phyloP scores from a whole-genome alignment of 35 echinoderm and acorn worm species.

The Acanthaster planci region DNA sequence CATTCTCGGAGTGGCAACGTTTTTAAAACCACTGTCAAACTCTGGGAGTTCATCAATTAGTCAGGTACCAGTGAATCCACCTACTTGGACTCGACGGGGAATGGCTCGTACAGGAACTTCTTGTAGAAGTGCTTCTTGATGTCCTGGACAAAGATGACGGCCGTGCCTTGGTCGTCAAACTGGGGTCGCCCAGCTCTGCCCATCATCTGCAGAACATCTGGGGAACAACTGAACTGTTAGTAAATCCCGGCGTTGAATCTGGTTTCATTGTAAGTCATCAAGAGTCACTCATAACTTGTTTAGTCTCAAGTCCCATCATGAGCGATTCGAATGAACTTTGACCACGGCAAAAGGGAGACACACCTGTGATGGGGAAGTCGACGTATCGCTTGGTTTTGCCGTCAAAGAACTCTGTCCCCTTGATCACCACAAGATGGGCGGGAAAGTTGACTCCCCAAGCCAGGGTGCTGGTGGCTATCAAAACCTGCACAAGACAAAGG shows the following conservation, averaged over 20 bases:
- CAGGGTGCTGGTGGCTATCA: slow-evolving; percentile 97
- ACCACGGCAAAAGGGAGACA: neutral
- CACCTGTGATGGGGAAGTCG: slow-evolving; percentile 98
- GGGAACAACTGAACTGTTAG: neutral
- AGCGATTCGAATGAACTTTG: too few species aligned
- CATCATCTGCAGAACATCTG: slow-evolving; percentile 99
- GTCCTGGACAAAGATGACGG: slow-evolving; percentile 95
- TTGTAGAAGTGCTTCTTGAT: slow-evolving; percentile 99
- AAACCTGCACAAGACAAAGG: slow-evolving; percentile 54
- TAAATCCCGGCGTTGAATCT: too few species aligned
- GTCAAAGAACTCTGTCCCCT: slow-evolving; percentile 99
- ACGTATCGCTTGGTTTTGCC: slow-evolving; percentile 98
- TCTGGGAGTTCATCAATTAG: too few species aligned
- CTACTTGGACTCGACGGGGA: slow-evolving; percentile 94
- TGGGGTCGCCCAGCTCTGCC: slow-evolving; percentile 94
- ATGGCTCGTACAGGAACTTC: slow-evolving; percentile 98
- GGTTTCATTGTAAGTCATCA: too few species aligned
- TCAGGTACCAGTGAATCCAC: neutral
- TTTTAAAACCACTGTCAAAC: too few species aligned
- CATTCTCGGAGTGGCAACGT: too few species aligned
- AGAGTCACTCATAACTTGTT: too few species aligned
- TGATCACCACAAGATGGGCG: slow-evolving; percentile 91
- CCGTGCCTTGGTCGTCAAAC: slow-evolving; percentile 95
- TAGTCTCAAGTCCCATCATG: too few species aligned
- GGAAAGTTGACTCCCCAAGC: slow-evolving; percentile 99